These are phyloP conservation scores for Epizoanthus illoricatus DNA, from an alignment of 92 coral and sea anemone genomes.

Conservation along the genomic window DNA sequence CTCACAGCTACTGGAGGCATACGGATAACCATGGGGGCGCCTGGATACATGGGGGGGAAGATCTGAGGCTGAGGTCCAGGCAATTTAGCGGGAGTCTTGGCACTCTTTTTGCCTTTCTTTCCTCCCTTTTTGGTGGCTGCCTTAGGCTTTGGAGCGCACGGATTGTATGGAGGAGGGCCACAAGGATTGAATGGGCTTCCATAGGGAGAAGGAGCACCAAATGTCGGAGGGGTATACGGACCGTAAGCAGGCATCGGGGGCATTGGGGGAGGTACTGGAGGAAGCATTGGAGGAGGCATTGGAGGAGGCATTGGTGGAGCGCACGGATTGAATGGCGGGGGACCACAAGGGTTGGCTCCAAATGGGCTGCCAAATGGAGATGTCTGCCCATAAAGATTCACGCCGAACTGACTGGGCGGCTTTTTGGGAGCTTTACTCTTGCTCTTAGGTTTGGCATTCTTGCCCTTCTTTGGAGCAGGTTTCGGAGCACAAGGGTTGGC, in stretches of 20 bases:
- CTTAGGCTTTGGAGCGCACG: slow-evolving; percentile 53
- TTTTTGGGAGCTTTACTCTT: slow-evolving; percentile 32
- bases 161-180: slow-evolving; percentile 13
- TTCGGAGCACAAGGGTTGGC: slow-evolving; percentile 60
- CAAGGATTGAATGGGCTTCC: slow-evolving; percentile 38
- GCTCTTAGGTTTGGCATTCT: slow-evolving; percentile 32
- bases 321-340: slow-evolving; percentile 64
- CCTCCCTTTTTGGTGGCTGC: slow-evolving; percentile 19
- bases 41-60: slow-evolving; percentile 52
- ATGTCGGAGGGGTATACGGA: slow-evolving; percentile 10
- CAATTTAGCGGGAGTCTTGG: slow-evolving; percentile 41
- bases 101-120: slow-evolving; percentile 19
- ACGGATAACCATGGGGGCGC: slow-evolving; percentile 47
- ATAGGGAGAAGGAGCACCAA: slow-evolving; percentile 17
- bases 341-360: slow-evolving; percentile 58
- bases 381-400: slow-evolving; percentile 25
- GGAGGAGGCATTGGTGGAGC: slow-evolving; percentile 35
- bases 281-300: slow-evolving; percentile 20
- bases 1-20: slow-evolving; percentile 35
- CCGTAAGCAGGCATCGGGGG: slow-evolving; percentile 30
- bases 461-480: slow-evolving; percentile 34
- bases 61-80: slow-evolving; percentile 40
- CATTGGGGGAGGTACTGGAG: slow-evolving; percentile 13
- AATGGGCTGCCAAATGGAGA: slow-evolving; percentile 37
- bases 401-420: background rate